Evolutionary conservation across 92 coral and sea anemone species (phyloP), one percentile per base, ranked within the genome.

Genomic region (Actinernus sp.): DNA sequence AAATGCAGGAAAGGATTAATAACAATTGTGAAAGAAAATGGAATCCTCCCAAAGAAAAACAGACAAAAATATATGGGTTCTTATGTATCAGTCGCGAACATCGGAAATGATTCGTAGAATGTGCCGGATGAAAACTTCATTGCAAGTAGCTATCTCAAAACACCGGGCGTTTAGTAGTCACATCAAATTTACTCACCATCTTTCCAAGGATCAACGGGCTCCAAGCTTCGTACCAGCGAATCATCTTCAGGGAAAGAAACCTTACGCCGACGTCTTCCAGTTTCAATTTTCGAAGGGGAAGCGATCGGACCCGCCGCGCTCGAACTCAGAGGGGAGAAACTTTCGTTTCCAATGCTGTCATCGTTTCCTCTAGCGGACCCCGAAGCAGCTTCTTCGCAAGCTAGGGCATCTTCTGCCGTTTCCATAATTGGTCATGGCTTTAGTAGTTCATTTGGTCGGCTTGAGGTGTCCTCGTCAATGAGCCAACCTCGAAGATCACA

Each of bases 131-230:
- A 16, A 5, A 3, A 38, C 18, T 49, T 12, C 28, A 27, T 39
- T 5, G 16, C n/a, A 23, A 51, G 17, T 20, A 41, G 27, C 26
- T 27, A 40, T 45, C 14, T 38, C 4, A 31, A 11, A 46, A 43
- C 9, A 16, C 11, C 12, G 49, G 25, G 18, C 36, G 25, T 31
- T 9, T 51, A 8, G 12, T 4, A 33, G n/a, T n/a, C n/a, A n/a
- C n/a, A n/a, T n/a, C n/a, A n/a, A n/a, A n/a, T n/a, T n/a, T n/a
- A 69, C 88, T 78, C 58, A 93, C 98, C 97, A 52, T 94, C 70
- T 58, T 82, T 74, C 98, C 98, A 94, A 3, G 98, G 98, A 72
- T 94, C 98, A 29, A 80, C 76, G 6, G 97, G 95, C 62, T 94
- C 98, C 14, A 86, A 62, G 49, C 86, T 73, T 27, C 81, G 86